Base-by-base conservation (phyloP, 2,113 vertebrate species). In the Myiozetetes cayanensis region DNA sequence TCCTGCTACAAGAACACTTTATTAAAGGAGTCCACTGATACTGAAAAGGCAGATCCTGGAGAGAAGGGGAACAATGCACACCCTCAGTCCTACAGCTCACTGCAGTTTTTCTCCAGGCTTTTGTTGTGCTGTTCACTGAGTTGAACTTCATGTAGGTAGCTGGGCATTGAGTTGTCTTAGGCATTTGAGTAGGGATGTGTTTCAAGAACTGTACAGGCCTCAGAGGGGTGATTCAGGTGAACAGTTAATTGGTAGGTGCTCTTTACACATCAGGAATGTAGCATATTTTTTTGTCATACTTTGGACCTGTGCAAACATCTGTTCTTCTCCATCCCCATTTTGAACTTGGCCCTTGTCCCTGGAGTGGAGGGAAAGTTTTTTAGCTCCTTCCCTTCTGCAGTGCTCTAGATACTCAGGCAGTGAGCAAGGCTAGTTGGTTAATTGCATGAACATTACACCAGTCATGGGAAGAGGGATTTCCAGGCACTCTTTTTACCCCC, bases 401-500 rank as follows among this genome's bases (percentile, higher is more conserved):
- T 0, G 5, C 31, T 44, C 11, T n/a, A n/a, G 59, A 14, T n/a
- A 8, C 21, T 33, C 6, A 25, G 21, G 33, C 28, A 53, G 8
- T 16, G 21, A 73, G 30, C n/a, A 15, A 16, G 10, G 37, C 22
- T 50, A 10, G 19, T 59, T 59, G 20, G 14, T 61, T 68, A 28
- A 62, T 68, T 18, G 27, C 1, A 1, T 72, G 33, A 68, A 39
- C 6, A 4, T 27, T 50, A 30, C 3, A 1, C 0, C 0, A 43
- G 30, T 70, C 15, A 14, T 10, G 7, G 41, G 46, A 62, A 41
- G 46, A 70, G 30, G 25, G 15, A 5, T 65, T 87, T 87, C 30
- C 35, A 46, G 44, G 46, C 68, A 53, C 25, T 83, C 21, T 39
- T 86, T 66, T 86, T 66, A 19, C 2, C 35, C 14, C 50, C 53